These are phyloP conservation scores for Chloropsis hardwickii DNA, from an alignment of 2,113 vertebrate species.

Conservation along the genomic window DNA sequence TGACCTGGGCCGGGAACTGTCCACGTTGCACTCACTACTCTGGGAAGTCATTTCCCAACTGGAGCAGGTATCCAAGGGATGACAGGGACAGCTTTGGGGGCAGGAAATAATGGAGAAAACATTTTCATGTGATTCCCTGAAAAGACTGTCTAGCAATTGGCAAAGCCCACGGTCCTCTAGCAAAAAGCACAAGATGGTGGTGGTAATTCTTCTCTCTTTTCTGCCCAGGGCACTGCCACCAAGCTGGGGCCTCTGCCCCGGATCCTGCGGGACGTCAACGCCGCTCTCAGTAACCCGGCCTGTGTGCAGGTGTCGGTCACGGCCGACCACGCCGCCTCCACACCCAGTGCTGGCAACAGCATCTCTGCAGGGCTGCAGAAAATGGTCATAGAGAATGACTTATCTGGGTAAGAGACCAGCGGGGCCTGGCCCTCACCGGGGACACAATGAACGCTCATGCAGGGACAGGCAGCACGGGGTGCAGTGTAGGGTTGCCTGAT, in stretches of 20 bases:
- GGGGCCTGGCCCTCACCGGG: neutral
- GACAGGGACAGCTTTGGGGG: neutral
- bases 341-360: conserved; percentile 80
- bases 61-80: conserved; percentile 81
- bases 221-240: conserved; percentile 78
- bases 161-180: neutral
- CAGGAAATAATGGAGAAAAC: neutral
- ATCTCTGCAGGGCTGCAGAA: conserved; percentile 93
- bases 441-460: fast-evolving
- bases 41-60: conserved; percentile 91
- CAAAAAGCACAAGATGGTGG: neutral
- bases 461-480: neutral
- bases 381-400: conserved; percentile 95
- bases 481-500: neutral
- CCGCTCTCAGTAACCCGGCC: conserved; percentile 85
- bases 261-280: conserved; percentile 91
- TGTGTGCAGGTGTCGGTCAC: conserved; percentile 77
- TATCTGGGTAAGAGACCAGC: conserved; percentile 84
- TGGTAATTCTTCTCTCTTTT: neutral
- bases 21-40: conserved; percentile 90
- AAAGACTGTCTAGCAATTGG: neutral
- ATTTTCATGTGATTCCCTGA: neutral
- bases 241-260: conserved; percentile 93
- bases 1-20: conserved; percentile 92
- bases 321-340: conserved; percentile 79